Conservation (phyloP, 37 sponge, comb jelly and placozoan species). For the Chondrosia reniformis region DNA sequence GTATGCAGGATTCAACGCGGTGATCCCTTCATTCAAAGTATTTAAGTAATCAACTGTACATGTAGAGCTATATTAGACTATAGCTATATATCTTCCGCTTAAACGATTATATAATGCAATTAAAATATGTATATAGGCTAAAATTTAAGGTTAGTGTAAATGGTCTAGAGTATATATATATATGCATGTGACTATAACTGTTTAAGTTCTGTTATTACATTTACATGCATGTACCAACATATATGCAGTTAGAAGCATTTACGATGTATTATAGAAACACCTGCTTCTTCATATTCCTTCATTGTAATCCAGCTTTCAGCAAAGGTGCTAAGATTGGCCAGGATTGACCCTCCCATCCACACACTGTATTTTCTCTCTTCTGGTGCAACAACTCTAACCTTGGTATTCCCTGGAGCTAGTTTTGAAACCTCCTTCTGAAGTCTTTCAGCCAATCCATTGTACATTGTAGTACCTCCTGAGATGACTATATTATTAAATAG, state of each 20-base stretch:
- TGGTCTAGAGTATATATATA: too few relatives aligned
- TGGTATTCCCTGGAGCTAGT: slow-evolving; percentile 63
- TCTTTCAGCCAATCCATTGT: slow-evolving; percentile 58
- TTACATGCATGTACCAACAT: too few relatives aligned
- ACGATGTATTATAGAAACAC: slow-evolving; percentile 61
- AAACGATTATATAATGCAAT: too few relatives aligned
- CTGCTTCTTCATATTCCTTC: slow-evolving; percentile 69
- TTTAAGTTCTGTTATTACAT: too few relatives aligned
- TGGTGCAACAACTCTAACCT: slow-evolving; percentile 59
- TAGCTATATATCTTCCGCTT: too few relatives aligned
- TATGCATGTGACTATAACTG: too few relatives aligned
- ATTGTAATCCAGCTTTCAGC: slow-evolving; percentile 75
- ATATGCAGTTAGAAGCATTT: slow-evolving; percentile 83
- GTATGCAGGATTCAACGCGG: too few relatives aligned
- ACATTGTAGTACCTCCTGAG: slow-evolving; percentile 75
- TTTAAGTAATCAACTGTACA: too few relatives aligned
- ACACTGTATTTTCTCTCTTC: slow-evolving; percentile 61
- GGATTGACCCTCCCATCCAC: slow-evolving; percentile 70
- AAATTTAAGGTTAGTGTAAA: too few relatives aligned
- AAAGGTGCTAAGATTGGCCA: slow-evolving; percentile 65
- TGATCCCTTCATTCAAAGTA: too few relatives aligned
- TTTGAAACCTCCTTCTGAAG: slow-evolving; percentile 60
- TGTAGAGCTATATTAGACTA: too few relatives aligned
- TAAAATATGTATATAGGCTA: too few relatives aligned
- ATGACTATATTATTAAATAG: slow-evolving; percentile 42